Conservation (phyloP, 2,888 invertebrate species). For the Pilophorus perplexus region DNA sequence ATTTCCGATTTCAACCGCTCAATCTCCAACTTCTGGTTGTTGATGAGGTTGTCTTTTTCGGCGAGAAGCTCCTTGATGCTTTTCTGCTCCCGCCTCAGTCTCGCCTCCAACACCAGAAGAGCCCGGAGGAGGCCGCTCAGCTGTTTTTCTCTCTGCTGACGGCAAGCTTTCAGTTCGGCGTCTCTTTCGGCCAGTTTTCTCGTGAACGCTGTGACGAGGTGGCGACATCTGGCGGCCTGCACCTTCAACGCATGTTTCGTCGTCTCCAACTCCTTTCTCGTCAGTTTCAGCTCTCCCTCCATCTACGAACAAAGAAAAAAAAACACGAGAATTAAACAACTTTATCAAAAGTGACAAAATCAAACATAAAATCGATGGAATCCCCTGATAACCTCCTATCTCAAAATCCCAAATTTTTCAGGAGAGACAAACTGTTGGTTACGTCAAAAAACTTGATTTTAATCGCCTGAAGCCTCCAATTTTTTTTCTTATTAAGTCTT, state of each 20-base stretch:
- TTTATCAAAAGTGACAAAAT: background rate
- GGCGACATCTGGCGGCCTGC: slow-evolving; percentile 64
- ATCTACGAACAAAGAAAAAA: slow-evolving; percentile 45
- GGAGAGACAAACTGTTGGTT: too few relatives aligned
- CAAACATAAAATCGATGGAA: background rate
- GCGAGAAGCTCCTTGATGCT: slow-evolving; percentile 65
- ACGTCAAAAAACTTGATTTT: too few relatives aligned
- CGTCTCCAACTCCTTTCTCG: slow-evolving; percentile 61
- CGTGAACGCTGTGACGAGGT: slow-evolving; percentile 65
- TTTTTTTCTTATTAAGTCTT: too few relatives aligned
- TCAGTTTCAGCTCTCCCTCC: slow-evolving; percentile 45
- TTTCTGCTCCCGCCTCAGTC: slow-evolving; percentile 70
- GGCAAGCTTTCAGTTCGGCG: slow-evolving; percentile 61
- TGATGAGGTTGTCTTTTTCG: slow-evolving; percentile 70
- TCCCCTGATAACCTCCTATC: background rate
- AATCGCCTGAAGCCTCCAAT: too few relatives aligned
- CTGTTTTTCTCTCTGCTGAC: slow-evolving; percentile 66
- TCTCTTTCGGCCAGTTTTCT: slow-evolving; percentile 62
- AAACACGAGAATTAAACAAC: too few relatives aligned
- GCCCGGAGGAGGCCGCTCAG: slow-evolving; percentile 68
- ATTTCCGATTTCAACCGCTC: slow-evolving; percentile 57
- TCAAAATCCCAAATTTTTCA: background rate
- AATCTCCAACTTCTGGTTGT: slow-evolving; percentile 68
- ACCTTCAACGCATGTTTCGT: slow-evolving; percentile 65
- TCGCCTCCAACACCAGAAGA: slow-evolving; percentile 68